Percentiles rank a stretch among this genome's conserved stretches.
Evolutionary conservation across 2,888 invertebrate species (phyloP).

Genomic region (Cheilosia pagana): DNA sequence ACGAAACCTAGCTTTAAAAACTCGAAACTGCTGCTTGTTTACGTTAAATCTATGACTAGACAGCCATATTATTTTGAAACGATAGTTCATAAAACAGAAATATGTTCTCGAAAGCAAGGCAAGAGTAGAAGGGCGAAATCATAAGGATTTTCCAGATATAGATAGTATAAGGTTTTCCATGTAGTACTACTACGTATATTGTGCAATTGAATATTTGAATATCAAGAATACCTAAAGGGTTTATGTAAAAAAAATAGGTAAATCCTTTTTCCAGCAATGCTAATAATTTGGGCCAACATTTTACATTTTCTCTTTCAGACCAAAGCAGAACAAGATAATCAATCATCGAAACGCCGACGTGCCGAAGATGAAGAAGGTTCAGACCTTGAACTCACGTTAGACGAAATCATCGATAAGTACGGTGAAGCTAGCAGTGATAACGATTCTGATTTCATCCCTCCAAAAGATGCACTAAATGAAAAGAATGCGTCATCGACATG

Average conservation of each 20-base stretch:
- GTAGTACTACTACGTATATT: no score
- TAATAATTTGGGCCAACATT: not conserved
- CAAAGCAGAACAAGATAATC: not conserved
- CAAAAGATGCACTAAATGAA: slow-evolving; percentile 24
- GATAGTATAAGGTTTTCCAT: no score
- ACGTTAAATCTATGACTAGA: no score
- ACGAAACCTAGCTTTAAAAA: no score
- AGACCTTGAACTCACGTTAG: slow-evolving; percentile 77
- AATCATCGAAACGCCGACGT: slow-evolving; percentile 10
- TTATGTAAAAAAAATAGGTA: no score
- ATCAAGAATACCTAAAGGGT: no score
- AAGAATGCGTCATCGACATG: slow-evolving; percentile 41
- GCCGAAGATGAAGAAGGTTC: slow-evolving; percentile 69
- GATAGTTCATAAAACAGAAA: not conserved
- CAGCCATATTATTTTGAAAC: not conserved
- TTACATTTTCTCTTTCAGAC: not conserved
- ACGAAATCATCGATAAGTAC: slow-evolving; percentile 80
- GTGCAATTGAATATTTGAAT: no score
- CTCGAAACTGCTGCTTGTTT: no score
- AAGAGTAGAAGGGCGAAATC: no score
- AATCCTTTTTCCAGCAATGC: not conserved
- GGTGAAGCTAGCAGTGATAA: slow-evolving; percentile 78
- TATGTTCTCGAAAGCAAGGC: not conserved
- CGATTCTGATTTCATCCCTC: slow-evolving; percentile 80
- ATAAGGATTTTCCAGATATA: no score